Percentiles rank a stretch among this genome's conserved stretches.
These are phyloP conservation scores for Stigmatopora argus DNA, from an alignment of 2,113 vertebrate genomes.

Conservation along the genomic window DNA sequence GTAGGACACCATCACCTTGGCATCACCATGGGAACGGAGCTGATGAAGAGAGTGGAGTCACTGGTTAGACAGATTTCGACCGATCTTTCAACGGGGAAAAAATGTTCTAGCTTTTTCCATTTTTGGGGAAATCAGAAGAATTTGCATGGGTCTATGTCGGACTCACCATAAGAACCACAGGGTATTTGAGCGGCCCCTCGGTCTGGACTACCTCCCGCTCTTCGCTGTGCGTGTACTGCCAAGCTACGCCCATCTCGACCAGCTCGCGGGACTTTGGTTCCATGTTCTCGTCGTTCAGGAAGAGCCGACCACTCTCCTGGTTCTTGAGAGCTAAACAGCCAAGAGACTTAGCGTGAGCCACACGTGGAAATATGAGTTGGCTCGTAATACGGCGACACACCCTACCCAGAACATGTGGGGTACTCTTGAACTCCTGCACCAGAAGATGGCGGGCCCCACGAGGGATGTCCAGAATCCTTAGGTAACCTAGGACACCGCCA, in stretches of 20 bases:
- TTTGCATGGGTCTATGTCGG: too few relatives aligned
- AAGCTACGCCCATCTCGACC: conserved; percentile 86
- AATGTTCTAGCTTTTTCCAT: too few relatives aligned
- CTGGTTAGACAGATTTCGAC: too few relatives aligned
- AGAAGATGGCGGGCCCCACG: conserved; percentile 86
- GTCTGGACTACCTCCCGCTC: conserved; percentile 81
- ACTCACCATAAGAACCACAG: conserved; percentile 85
- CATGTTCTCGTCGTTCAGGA: conserved; percentile 82
- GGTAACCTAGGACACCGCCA: conserved; percentile 69
- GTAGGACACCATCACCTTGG: conserved; percentile 88
- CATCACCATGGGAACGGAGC: conserved; percentile 78
- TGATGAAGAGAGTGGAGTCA: conserved; percentile 39
- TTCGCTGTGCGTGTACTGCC: conserved; percentile 84
- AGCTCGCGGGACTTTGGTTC: conserved; percentile 78
- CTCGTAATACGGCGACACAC: neutral
- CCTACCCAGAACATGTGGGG: conserved; percentile 83
- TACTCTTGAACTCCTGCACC: conserved; percentile 82
- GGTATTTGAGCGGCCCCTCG: conserved; percentile 79
- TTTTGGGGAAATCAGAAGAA: too few relatives aligned
- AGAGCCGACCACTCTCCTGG: conserved; percentile 79
- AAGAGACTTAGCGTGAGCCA: neutral
- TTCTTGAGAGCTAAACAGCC: conserved; percentile 81
- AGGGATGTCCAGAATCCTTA: conserved; percentile 96
- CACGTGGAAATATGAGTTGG: neutral
- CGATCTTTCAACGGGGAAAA: too few relatives aligned